Conservation (phyloP, 2,113 vertebrate genomes). For the Cygnus atratus region DNA sequence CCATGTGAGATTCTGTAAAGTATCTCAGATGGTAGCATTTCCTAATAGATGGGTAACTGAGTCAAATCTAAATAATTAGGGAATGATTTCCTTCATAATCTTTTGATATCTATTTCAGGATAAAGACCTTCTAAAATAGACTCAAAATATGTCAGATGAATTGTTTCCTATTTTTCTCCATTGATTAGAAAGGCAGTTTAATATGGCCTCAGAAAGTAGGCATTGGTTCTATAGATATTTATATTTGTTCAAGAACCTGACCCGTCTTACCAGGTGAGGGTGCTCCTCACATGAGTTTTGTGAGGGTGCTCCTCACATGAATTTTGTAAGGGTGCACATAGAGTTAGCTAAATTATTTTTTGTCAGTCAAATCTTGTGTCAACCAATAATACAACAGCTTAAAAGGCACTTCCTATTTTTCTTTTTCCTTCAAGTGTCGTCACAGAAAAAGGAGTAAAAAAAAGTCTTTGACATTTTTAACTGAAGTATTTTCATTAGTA, state of each 20-base stretch:
- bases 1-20: background rate
- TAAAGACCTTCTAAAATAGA: background rate
- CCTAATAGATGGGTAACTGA: background rate
- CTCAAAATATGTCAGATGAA: background rate
- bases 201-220: background rate
- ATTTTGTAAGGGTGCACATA: background rate
- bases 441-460: background rate
- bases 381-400: background rate
- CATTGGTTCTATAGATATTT: background rate
- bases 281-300: background rate
- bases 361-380: background rate
- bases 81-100: background rate
- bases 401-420: background rate
- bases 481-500: background rate
- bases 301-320: background rate
- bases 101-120: background rate
- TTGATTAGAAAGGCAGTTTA: background rate
- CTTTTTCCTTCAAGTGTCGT: background rate
- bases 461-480: background rate
- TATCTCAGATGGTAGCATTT: background rate
- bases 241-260: background rate
- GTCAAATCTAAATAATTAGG: background rate
- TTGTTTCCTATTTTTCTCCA: background rate
- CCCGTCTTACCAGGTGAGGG: background rate
- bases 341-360: too few species aligned